A percentile compares a stretch with the other conserved stretches of the same genome.
Conservation (phyloP, 2,113 vertebrate genomes). For the Calonectris borealis region DNA sequence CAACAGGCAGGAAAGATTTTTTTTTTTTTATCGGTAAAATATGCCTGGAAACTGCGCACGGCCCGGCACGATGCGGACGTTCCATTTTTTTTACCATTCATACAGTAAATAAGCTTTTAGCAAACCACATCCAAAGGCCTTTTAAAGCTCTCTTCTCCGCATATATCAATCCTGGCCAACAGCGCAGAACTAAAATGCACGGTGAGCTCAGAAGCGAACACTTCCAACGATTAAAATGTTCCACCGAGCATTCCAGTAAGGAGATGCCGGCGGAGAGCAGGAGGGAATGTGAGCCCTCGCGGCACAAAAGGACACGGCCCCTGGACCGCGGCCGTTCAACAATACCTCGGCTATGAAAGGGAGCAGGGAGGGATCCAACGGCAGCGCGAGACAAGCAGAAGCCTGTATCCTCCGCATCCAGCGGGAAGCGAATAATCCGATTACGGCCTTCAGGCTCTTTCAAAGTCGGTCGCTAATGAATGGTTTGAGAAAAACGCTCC, state of each 20-base stretch:
- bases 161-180: neutral
- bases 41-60: neutral
- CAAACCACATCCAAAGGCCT: neutral
- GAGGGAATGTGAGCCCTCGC: neutral
- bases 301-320: neutral
- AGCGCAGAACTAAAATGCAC: neutral
- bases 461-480: neutral
- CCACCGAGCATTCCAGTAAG: neutral
- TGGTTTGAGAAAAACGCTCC: neutral
- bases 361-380: neutral
- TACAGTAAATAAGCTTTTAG: neutral
- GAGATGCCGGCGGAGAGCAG: fast-evolving
- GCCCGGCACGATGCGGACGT: fast-evolving
- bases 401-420: neutral
- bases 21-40: neutral
- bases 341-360: neutral
- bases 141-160: neutral
- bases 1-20: neutral
- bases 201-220: neutral
- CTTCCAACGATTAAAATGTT: neutral
- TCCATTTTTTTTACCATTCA: neutral
- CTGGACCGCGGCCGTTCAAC: neutral
- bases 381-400: neutral
- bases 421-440: neutral
- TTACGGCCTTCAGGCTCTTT: neutral